Evolutionary conservation across 1,140 invertebrate genomes (phyloP).

Genomic region (Lordiphosa clarofinis): DNA sequence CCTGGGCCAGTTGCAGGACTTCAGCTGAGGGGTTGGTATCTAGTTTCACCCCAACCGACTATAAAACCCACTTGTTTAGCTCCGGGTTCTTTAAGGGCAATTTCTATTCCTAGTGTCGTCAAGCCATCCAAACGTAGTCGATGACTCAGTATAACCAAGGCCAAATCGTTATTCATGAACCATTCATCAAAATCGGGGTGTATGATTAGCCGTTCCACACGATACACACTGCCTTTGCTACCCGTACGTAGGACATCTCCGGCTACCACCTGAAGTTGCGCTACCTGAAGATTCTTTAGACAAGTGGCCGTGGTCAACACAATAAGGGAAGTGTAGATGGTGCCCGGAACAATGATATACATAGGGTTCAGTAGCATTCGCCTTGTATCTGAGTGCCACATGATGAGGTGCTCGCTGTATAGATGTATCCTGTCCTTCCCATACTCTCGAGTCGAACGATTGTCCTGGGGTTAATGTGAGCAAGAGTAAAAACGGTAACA

Average conservation of each 20-base stretch:
- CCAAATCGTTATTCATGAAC: constrained; percentile 18
- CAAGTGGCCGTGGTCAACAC: constrained; percentile 11
- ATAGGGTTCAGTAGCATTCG: not conserved
- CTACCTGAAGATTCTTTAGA: not conserved
- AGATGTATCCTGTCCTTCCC: not conserved
- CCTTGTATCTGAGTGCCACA: constrained; percentile 6
- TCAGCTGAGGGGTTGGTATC: not conserved
- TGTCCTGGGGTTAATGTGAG: too few relatives aligned
- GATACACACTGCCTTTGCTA: constrained; percentile 2
- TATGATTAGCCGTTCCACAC: constrained; percentile 1
- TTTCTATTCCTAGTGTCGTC: not conserved
- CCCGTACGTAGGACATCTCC: constrained; percentile 1
- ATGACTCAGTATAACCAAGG: constrained; percentile 1
- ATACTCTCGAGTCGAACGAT: too few relatives aligned
- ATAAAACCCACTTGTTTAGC: not conserved
- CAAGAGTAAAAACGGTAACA: too few relatives aligned
- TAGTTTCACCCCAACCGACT: constrained; percentile 5
- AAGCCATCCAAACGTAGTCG: not conserved
- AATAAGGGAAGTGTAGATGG: not conserved
- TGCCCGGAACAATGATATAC: constrained; percentile 6
- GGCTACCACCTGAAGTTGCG: not conserved
- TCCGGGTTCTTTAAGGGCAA: not conserved
- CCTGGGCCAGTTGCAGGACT: constrained; percentile 1
- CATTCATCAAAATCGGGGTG: constrained; percentile 5
- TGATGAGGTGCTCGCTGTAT: constrained; percentile 5